Evolutionary conservation across 2,888 invertebrate species (phyloP).

Genomic region (Craniophora ligustri): DNA sequence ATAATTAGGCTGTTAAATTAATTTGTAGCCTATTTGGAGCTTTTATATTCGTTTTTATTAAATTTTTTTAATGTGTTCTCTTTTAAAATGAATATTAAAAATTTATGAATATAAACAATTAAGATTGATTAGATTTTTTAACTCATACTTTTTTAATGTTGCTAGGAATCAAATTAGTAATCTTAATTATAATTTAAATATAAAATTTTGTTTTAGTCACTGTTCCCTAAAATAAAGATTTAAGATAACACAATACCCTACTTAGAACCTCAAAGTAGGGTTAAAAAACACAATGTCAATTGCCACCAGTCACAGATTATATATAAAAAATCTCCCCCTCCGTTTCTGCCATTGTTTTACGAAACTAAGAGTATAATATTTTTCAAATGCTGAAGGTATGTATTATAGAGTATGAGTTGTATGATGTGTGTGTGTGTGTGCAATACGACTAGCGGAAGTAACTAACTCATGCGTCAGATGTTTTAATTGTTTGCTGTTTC

Average conservation of each 20-base stretch:
- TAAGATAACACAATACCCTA: background rate
- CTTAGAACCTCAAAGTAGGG: background rate
- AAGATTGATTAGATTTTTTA: background rate
- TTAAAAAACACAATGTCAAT: background rate
- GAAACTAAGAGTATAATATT: constrained; percentile 1
- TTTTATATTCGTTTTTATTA: constrained; percentile 34
- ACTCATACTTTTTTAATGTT: background rate
- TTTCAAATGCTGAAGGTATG: constrained; percentile 2
- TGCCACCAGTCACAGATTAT: background rate
- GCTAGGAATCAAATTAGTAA: too few relatives aligned
- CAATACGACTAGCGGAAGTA: constrained; percentile 35
- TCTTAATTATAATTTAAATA: too few relatives aligned
- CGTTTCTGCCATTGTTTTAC: constrained; percentile 33
- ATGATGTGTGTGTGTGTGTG: constrained; percentile 9
- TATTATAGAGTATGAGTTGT: too few relatives aligned
- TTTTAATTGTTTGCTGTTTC: constrained; percentile 1
- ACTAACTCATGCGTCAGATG: constrained; percentile 37
- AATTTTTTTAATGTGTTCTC: constrained; percentile 15
- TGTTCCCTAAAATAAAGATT: too few relatives aligned
- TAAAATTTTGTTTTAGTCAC: too few relatives aligned
- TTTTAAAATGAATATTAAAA: too few relatives aligned
- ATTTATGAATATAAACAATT: background rate
- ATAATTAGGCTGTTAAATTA: constrained; percentile 43
- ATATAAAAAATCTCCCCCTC: background rate
- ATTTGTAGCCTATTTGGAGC: constrained; percentile 33